Percentiles rank a stretch among this genome's conserved stretches.
These are phyloP conservation scores for Meteorus sp. DNA, from an alignment of 1,140 invertebrate species.

Conservation along the genomic window DNA sequence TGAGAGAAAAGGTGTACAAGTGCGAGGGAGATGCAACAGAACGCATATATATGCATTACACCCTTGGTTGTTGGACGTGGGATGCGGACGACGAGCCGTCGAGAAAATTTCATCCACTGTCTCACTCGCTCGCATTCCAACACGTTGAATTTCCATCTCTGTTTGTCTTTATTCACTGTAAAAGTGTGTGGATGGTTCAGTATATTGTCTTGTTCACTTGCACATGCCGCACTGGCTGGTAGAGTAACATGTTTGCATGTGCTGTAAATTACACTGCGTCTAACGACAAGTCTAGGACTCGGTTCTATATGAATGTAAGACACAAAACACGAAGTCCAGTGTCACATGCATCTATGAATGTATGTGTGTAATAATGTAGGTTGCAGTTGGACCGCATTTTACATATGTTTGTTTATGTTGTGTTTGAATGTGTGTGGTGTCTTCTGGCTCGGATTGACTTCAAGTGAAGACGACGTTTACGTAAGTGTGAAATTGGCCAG, in stretches of 20 bases:
- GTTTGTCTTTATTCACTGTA: background rate
- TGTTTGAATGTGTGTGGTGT: too few species aligned
- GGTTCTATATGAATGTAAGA: background rate
- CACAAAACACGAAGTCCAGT: background rate
- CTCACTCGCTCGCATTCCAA: background rate
- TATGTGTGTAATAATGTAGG: slow-evolving; percentile 11
- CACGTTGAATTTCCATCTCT: background rate
- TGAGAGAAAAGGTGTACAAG: slow-evolving; percentile 9
- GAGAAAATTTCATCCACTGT: slow-evolving; percentile 8
- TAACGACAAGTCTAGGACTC: slow-evolving; percentile 7
- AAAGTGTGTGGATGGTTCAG: too few species aligned
- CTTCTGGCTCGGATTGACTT: background rate
- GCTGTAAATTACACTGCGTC: slow-evolving; percentile 21
- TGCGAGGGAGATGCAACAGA: slow-evolving; percentile 8
- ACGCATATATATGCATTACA: slow-evolving; percentile 18
- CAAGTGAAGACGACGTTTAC: slow-evolving; percentile 9
- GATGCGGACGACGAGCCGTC: slow-evolving; percentile 14
- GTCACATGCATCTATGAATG: too few species aligned
- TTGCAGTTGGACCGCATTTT: slow-evolving; percentile 9
- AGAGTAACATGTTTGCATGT: slow-evolving; percentile 25
- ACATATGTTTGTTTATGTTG: too few species aligned
- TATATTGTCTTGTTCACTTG: background rate
- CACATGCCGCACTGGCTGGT: background rate
- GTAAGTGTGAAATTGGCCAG: slow-evolving; percentile 10
- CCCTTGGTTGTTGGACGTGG: slow-evolving; percentile 2